These are phyloP conservation scores for Sparidentex hasta DNA, from an alignment of 2,797 vertebrate species.

Conservation along the genomic window DNA sequence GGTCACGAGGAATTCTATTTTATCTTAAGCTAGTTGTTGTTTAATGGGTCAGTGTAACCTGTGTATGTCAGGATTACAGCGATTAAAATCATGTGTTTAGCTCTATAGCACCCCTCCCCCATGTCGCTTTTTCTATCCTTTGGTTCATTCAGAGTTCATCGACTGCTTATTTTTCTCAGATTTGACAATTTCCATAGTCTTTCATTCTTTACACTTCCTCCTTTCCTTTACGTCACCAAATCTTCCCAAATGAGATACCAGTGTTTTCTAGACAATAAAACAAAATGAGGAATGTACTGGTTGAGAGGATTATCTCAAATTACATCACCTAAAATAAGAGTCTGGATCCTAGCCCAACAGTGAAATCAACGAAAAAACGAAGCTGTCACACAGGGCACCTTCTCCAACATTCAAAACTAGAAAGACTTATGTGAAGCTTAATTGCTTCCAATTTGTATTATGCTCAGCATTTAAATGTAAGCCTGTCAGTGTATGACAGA, in stretches of 20 bases:
- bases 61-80: conserved; percentile 74
- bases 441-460: neutral
- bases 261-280: neutral
- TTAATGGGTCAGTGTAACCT: conserved; percentile 19
- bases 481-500: neutral
- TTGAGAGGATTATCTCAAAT: conserved; percentile 8
- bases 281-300: neutral
- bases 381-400: neutral
- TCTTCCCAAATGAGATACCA: neutral
- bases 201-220: conserved; percentile 74
- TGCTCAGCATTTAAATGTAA: too few species aligned
- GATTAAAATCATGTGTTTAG: conserved; percentile 79
- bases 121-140: conserved; percentile 59
- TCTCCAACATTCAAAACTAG: neutral
- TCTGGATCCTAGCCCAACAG: neutral
- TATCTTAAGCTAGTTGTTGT: conserved; percentile 14
- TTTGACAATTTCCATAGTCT: conserved; percentile 80
- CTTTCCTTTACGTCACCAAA: conserved; percentile 67
- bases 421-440: neutral
- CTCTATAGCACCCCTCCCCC: conserved; percentile 48
- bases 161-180: conserved; percentile 58
- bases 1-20: conserved; percentile 13
- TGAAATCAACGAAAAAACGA: neutral
- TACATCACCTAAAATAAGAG: neutral
- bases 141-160: conserved; percentile 87